These are phyloP conservation scores for Agelastica alni DNA, from an alignment of 2,888 invertebrate genomes.

Conservation along the genomic window DNA sequence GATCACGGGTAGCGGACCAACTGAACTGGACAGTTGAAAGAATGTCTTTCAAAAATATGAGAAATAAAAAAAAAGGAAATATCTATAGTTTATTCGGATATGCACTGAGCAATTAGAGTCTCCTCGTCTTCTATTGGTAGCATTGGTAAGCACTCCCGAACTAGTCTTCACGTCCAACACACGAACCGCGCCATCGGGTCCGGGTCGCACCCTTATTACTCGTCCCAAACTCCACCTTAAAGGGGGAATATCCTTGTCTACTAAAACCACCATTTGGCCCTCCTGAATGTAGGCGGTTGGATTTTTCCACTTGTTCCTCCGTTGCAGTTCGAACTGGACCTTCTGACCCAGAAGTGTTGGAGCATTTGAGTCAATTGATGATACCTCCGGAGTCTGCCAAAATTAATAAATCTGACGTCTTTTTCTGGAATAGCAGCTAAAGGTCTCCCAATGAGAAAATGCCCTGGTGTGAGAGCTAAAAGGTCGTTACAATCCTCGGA, in stretches of 20 bases:
- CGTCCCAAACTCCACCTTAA: not conserved
- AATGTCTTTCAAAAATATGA: too few species aligned
- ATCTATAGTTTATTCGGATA: not conserved
- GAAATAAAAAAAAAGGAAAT: not conserved
- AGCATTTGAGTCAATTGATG: conserved; percentile 20
- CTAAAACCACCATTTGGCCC: not conserved
- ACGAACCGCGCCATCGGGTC: too few species aligned
- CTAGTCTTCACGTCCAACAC: too few species aligned
- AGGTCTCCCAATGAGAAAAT: too few species aligned
- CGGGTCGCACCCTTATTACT: not conserved
- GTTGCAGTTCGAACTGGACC: conserved; percentile 10
- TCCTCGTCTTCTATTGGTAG: not conserved
- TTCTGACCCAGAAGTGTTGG: conserved; percentile 25
- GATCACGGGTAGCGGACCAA: too few species aligned
- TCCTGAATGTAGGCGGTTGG: not conserved
- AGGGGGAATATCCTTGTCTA: not conserved
- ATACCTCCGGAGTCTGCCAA: conserved; percentile 6
- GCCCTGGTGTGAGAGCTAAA: too few species aligned
- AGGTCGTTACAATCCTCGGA: too few species aligned
- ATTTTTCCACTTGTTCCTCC: not conserved
- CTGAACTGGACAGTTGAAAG: too few species aligned
- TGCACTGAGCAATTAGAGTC: not conserved
- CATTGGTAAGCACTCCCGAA: too few species aligned
- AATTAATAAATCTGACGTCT: conserved; percentile 3
- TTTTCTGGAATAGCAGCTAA: too few species aligned